Evolutionary conservation across 2,888 invertebrate species (phyloP).

Genomic region (Aspidiotus rigidus): DNA sequence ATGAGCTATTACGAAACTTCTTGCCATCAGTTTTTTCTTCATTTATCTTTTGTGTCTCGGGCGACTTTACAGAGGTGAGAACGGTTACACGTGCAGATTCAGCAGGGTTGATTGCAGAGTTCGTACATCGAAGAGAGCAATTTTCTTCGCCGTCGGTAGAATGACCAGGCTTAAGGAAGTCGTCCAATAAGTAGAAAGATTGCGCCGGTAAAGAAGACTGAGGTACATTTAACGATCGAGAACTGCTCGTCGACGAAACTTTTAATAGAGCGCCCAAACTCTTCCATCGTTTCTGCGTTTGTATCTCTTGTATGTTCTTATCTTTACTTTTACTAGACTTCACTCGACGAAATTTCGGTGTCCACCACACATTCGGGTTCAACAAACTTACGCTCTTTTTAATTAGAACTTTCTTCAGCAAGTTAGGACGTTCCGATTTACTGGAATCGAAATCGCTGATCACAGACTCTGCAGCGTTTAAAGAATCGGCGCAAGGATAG

Average conservation of each 20-base stretch:
- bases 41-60: no score
- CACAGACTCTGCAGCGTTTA: slow-evolving; percentile 37
- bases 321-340: slow-evolving; percentile 26
- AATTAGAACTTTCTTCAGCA: slow-evolving; percentile 37
- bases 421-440: slow-evolving; percentile 19
- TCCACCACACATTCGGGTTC: slow-evolving; percentile 40
- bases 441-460: slow-evolving; percentile 23
- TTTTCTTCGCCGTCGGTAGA: not conserved
- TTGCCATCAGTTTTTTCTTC: no score
- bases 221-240: slow-evolving; percentile 34
- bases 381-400: slow-evolving; percentile 40
- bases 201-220: slow-evolving; percentile 44
- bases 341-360: slow-evolving; percentile 39
- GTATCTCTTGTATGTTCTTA: slow-evolving; percentile 37
- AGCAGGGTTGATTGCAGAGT: no score
- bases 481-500: slow-evolving; percentile 36
- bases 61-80: no score
- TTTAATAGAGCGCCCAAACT: slow-evolving; percentile 46
- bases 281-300: slow-evolving; percentile 44
- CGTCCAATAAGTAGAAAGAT: slow-evolving; percentile 47
- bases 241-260: slow-evolving; percentile 39
- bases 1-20: no score
- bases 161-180: slow-evolving; percentile 43
- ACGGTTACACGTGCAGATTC: no score
- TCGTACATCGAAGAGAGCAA: not conserved